A percentile compares a stretch with the other conserved stretches of the same genome.
Conservation (phyloP, 2,113 vertebrate species). For the Dromaius novaehollandiae region DNA sequence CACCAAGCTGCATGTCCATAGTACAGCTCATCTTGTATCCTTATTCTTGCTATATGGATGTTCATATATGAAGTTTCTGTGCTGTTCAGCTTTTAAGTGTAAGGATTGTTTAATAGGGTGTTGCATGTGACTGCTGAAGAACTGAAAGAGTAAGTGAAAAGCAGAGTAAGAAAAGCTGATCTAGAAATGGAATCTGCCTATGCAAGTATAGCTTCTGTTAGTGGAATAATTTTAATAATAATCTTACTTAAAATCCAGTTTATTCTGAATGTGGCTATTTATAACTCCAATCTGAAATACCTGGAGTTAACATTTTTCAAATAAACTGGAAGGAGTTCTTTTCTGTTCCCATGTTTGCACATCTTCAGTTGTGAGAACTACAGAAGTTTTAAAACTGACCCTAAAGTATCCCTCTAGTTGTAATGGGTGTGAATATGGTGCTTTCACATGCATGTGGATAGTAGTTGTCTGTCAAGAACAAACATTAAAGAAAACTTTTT, state of each 20-base stretch:
- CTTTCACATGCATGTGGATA: rapidly evolving
- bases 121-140: rapidly evolving
- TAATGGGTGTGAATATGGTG: background rate
- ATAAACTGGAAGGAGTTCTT: background rate
- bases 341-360: background rate
- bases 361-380: background rate
- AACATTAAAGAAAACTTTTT: background rate
- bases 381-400: rapidly evolving
- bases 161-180: background rate
- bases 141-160: background rate
- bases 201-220: background rate
- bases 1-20: rapidly evolving
- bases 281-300: background rate
- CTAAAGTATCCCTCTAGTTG: background rate
- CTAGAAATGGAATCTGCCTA: background rate
- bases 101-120: background rate
- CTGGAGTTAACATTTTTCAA: background rate
- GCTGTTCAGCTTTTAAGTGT: background rate
- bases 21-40: background rate
- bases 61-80: no score
- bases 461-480: background rate
- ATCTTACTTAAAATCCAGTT: background rate
- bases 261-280: background rate
- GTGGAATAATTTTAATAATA: background rate
- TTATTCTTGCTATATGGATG: background rate